Conservation (phyloP, 1,140 invertebrate genomes). For the Nylanderia fulva region DNA sequence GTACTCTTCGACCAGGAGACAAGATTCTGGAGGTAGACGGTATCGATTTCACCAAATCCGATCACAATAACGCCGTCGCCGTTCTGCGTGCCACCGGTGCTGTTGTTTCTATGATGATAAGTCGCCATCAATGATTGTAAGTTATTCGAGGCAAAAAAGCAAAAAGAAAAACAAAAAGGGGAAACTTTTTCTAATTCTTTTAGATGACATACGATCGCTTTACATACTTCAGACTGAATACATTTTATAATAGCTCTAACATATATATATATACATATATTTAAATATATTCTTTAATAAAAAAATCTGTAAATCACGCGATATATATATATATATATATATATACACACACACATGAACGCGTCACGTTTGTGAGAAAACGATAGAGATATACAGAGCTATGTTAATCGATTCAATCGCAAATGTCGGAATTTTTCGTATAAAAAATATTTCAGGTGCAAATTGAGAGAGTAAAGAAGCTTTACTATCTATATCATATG, state of each 20-base stretch:
- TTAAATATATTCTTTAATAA: slow-evolving; percentile 63
- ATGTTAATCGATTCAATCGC: neutral
- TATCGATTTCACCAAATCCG: slow-evolving; percentile 87
- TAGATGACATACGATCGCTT: slow-evolving; percentile 45
- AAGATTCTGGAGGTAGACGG: slow-evolving; percentile 89
- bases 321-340: too few relatives aligned
- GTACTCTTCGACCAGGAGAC: slow-evolving; percentile 86
- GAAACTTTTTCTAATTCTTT: slow-evolving; percentile 44
- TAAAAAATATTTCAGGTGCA: neutral
- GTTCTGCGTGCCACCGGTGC: slow-evolving; percentile 85
- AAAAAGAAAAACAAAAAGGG: neutral
- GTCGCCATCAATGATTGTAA: slow-evolving; percentile 81
- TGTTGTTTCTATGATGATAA: slow-evolving; percentile 87
- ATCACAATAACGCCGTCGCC: slow-evolving; percentile 86
- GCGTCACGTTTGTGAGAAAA: slow-evolving; percentile 29
- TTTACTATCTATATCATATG: too few relatives aligned
- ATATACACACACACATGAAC: too few relatives aligned
- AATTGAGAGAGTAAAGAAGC: too few relatives aligned
- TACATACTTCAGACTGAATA: slow-evolving; percentile 64
- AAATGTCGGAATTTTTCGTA: neutral
- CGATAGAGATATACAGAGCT: neutral
- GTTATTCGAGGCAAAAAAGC: neutral
- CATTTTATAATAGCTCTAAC: slow-evolving; percentile 56
- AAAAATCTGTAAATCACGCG: slow-evolving; percentile 28
- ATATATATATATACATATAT: slow-evolving; percentile 46